Percentiles rank a stretch among this genome's conserved stretches.
Evolutionary conservation across 2,888 invertebrate species (phyloP).

Genomic region (Odontothrips loti): DNA sequence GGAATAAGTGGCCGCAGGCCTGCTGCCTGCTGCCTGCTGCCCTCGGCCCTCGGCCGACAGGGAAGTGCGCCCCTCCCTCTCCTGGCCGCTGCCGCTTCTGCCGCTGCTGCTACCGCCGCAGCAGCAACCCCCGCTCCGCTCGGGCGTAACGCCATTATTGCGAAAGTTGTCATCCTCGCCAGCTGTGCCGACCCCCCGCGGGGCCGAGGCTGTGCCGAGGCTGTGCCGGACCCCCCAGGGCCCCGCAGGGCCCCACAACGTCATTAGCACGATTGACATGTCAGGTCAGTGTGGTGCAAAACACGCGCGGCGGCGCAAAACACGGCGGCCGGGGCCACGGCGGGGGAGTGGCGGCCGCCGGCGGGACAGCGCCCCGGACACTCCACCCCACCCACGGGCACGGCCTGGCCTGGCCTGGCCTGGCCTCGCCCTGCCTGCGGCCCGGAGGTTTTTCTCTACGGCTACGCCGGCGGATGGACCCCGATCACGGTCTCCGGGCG

Average conservation of each 20-base stretch:
- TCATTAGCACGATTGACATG: conserved; percentile 20
- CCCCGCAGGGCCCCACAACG: not conserved
- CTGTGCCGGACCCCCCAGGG: not conserved
- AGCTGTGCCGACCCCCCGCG: not conserved
- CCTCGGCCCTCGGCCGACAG: not conserved
- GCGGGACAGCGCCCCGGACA: too few species aligned
- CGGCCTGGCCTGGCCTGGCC: too few species aligned
- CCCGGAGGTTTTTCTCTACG: too few species aligned
- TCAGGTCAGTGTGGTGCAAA: not conserved
- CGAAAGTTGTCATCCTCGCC: conserved; percentile 22
- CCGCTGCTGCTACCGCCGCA: not conserved
- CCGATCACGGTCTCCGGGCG: too few species aligned
- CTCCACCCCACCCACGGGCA: too few species aligned
- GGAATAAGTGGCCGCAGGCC: not conserved
- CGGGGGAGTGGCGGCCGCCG: not conserved
- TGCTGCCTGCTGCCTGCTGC: not conserved
- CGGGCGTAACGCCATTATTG: conserved; percentile 19
- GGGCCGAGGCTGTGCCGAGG: too few species aligned
- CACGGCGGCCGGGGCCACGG: not conserved
- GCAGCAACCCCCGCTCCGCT: not conserved
- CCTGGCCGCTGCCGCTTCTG: not conserved
- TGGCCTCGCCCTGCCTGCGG: too few species aligned
- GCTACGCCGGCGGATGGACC: too few species aligned
- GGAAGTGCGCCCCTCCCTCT: not conserved
- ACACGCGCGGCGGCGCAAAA: not conserved